Evolutionary conservation across 2,113 vertebrate genomes (phyloP).

Genomic region (Anolis carolinensis): DNA sequence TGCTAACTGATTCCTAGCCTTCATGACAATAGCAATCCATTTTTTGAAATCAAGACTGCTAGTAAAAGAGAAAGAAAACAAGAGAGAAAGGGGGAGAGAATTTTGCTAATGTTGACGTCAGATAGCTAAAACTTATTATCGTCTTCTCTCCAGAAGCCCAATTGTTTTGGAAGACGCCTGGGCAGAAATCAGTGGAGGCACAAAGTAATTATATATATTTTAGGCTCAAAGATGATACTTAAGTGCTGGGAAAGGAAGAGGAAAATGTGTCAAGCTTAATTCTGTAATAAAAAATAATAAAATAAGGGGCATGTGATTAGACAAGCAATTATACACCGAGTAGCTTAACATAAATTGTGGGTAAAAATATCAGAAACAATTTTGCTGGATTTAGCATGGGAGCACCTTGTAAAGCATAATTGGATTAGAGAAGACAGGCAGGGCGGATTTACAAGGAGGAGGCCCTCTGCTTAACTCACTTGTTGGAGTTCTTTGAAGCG

Average conservation of each 20-base stretch:
- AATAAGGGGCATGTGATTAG: conserved; percentile 59
- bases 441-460: conserved; percentile 67
- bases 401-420: conserved; percentile 75
- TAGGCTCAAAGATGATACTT: conserved; percentile 56
- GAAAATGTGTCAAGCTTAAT: conserved; percentile 54
- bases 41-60: background rate
- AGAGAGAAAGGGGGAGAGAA: background rate
- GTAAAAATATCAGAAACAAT: conserved; percentile 73
- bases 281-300: conserved; percentile 56
- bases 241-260: conserved; percentile 26
- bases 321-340: conserved; percentile 71
- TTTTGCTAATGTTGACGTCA: rapidly evolving
- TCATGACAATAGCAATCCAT: background rate
- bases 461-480: conserved; percentile 68
- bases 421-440: conserved; percentile 73
- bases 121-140: background rate
- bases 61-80: too few relatives aligned
- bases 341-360: conserved; percentile 72
- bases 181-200: background rate
- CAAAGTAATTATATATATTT: conserved; percentile 46
- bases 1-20: too few relatives aligned
- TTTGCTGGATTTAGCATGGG: conserved; percentile 69
- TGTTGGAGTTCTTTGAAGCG: conserved; percentile 71
- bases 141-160: background rate
- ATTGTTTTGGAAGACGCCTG: background rate